A percentile compares a stretch with the other conserved stretches of the same genome.
phyloP scores from a whole-genome alignment of 2,113 vertebrate species.

The Taurulus bubalis region DNA sequence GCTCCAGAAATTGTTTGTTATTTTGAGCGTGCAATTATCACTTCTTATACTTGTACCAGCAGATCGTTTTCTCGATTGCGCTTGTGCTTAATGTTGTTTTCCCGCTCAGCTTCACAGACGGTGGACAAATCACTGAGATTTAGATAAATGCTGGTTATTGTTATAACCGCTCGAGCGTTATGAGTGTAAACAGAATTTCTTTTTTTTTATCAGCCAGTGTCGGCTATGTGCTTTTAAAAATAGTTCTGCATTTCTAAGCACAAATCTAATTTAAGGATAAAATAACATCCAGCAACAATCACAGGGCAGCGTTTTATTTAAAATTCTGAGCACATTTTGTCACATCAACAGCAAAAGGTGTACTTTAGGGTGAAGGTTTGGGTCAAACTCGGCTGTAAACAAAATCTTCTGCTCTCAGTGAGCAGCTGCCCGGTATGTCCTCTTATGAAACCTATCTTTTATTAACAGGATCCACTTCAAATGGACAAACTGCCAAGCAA shows the following conservation, averaged over 20 bases:
- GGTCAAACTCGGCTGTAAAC: not conserved
- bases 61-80: not conserved
- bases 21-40: not conserved
- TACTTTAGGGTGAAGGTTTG: not conserved
- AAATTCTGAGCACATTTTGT: not conserved
- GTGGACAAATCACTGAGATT: not conserved
- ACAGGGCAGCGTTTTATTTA: not conserved
- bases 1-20: not conserved
- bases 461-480: not conserved
- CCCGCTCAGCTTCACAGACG: not conserved
- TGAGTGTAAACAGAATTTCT: not conserved
- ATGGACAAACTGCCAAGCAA: constrained; percentile 12
- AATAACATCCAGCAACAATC: not conserved
- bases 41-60: not conserved
- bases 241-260: not conserved
- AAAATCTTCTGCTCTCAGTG: not conserved
- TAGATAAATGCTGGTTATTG: constrained; percentile 20
- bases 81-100: constrained; percentile 4
- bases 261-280: not conserved
- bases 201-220: not conserved
- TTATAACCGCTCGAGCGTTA: not conserved
- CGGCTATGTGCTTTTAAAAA: not conserved
- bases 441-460: not conserved
- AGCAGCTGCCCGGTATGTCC: not conserved
- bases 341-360: not conserved